These are phyloP conservation scores for Petrolisthes cinctipes DNA, from an alignment of 2,888 invertebrate genomes.

Conservation along the genomic window DNA sequence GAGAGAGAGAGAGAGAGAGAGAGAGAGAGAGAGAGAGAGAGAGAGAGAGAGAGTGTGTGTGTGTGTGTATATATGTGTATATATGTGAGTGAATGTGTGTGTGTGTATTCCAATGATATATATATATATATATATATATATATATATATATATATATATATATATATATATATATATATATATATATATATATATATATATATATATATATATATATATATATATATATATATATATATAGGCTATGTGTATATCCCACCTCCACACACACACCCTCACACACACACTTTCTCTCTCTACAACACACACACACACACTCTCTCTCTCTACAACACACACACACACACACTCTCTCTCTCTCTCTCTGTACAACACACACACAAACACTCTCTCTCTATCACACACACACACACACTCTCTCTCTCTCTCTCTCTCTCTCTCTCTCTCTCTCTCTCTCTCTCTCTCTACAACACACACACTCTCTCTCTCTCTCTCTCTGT, in stretches of 20 bases:
- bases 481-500: conserved; percentile 7
- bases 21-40: background rate
- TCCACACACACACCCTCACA: background rate
- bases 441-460: conserved; percentile 10
- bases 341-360: background rate
- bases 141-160: conserved; percentile 18
- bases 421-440: conserved; percentile 15
- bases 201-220: conserved; percentile 32
- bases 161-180: conserved; percentile 18
- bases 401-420: background rate
- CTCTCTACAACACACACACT: background rate
- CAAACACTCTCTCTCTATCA: too few species aligned
- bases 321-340: background rate
- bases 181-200: conserved; percentile 28
- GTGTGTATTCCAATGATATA: too few species aligned
- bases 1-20: background rate
- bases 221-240: conserved; percentile 34
- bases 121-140: conserved; percentile 27
- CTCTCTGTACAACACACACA: too few species aligned
- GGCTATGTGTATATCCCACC: background rate
- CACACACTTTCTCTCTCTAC: background rate
- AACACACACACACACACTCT: background rate
- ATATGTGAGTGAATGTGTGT: conserved; percentile 2
- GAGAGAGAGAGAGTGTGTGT: background rate
- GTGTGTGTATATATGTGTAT: conserved; percentile 2